phyloP scores from a whole-genome alignment of 2,113 vertebrate genomes.

The Xiphophorus maculatus region DNA sequence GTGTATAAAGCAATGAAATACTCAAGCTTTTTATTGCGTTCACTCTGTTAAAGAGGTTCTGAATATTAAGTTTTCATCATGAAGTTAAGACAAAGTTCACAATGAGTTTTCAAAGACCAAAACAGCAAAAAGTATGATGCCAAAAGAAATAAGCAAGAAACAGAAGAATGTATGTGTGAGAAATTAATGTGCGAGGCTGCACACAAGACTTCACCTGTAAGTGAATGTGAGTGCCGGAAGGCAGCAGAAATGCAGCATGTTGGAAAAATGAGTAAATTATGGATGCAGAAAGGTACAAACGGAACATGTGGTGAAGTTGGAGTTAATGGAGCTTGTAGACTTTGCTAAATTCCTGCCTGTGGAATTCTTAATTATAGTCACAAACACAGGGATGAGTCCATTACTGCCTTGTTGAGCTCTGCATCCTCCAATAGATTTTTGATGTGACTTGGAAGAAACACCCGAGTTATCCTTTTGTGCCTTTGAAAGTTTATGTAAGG shows the following conservation, averaged over 20 bases:
- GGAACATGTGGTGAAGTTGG: slow-evolving; percentile 43
- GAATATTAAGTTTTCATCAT: no score
- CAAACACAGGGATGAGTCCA: slow-evolving; percentile 43
- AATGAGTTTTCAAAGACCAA: not conserved
- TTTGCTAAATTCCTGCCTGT: slow-evolving; percentile 40
- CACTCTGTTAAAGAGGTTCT: no score
- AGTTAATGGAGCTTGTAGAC: slow-evolving; percentile 60
- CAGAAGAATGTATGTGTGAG: slow-evolving; percentile 15
- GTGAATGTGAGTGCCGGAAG: slow-evolving; percentile 40
- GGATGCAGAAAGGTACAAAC: slow-evolving; percentile 56
- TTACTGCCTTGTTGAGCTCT: slow-evolving; percentile 39
- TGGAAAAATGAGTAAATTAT: slow-evolving; percentile 58
- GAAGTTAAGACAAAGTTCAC: no score
- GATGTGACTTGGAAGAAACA: not conserved
- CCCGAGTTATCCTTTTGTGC: no score
- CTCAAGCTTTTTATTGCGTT: no score
- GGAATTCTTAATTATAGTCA: slow-evolving; percentile 57
- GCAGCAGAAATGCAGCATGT: slow-evolving; percentile 34
- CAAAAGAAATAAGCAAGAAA: slow-evolving; percentile 5
- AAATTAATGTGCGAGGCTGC: slow-evolving; percentile 14
- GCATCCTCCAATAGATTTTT: not conserved
- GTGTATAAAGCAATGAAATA: no score
- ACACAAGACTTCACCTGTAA: slow-evolving; percentile 48
- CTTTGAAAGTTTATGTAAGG: no score
- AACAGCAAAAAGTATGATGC: not conserved